phyloP scores from a whole-genome alignment of 2,888 invertebrate genomes.

The Tryphoninae sp. region DNA sequence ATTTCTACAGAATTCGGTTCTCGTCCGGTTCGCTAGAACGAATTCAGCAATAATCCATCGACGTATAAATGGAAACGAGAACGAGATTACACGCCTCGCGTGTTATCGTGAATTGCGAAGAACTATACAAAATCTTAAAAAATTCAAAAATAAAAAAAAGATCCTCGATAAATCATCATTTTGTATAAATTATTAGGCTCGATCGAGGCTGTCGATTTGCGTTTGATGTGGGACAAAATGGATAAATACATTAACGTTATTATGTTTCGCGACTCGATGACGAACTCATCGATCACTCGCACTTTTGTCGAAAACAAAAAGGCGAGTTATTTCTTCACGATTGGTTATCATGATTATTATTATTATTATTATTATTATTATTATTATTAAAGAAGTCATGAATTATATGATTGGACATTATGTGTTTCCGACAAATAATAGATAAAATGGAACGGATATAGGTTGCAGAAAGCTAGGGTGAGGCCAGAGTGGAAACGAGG shows the following conservation, averaged over 20 bases:
- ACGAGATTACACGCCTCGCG: not conserved
- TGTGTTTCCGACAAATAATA: not conserved
- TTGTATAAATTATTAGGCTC: not conserved
- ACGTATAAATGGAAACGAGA: conserved; percentile 9
- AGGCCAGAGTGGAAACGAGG: not conserved
- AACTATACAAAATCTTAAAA: not conserved
- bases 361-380: too few relatives aligned
- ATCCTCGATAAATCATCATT: not conserved
- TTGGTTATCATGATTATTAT: too few relatives aligned
- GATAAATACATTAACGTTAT: not conserved
- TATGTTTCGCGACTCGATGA: not conserved
- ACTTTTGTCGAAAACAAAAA: not conserved
- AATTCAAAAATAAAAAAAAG: not conserved
- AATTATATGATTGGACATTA: not conserved
- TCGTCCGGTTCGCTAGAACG: conserved; percentile 27
- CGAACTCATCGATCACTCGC: not conserved
- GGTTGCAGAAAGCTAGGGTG: not conserved
- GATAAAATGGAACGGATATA: not conserved
- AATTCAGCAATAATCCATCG: conserved; percentile 26
- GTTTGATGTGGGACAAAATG: not conserved
- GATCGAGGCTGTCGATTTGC: not conserved
- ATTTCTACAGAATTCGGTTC: conserved; percentile 37
- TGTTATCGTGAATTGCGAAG: not conserved
- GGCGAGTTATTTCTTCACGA: not conserved
- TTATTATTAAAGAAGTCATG: not conserved